Evolutionary conservation across 92 coral and sea anemone species (phyloP).

Genomic region (Zoanthus sansibaricus): DNA sequence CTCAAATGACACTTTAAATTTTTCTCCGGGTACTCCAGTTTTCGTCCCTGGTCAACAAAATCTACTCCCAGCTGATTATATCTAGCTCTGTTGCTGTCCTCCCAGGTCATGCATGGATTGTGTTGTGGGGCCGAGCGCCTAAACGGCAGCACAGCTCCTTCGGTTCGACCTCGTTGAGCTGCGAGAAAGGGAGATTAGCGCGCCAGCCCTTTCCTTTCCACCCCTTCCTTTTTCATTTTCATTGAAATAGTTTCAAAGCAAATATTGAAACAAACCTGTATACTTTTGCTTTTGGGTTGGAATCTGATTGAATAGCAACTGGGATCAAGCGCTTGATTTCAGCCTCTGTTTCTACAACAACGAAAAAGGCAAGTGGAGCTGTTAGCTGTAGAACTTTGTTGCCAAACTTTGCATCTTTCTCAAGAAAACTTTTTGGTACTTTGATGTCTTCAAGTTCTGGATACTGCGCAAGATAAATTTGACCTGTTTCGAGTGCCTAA

Average conservation of each 20-base stretch:
- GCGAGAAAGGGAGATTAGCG: too few relatives aligned
- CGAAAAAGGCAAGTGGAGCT: conserved; percentile 91
- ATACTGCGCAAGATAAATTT: conserved; percentile 79
- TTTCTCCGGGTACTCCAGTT: too few relatives aligned
- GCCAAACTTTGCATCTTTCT: conserved; percentile 74
- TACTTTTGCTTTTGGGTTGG: conserved; percentile 79
- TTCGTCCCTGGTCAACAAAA: too few relatives aligned
- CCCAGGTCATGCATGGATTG: neutral
- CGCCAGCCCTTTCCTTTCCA: too few relatives aligned
- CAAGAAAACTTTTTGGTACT: conserved; percentile 62
- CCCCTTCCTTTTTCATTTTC: neutral
- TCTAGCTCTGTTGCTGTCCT: too few relatives aligned
- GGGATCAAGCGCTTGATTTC: conserved; percentile 83
- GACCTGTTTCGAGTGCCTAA: conserved; percentile 88
- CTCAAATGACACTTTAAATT: too few relatives aligned
- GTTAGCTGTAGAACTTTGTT: conserved; percentile 90
- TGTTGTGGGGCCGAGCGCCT: too few relatives aligned
- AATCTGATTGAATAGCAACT: conserved; percentile 90
- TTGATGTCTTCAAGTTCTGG: conserved; percentile 89
- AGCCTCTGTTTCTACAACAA: conserved; percentile 70
- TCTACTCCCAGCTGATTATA: too few relatives aligned
- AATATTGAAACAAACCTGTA: conserved; percentile 36
- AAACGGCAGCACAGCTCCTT: too few relatives aligned
- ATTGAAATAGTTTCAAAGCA: neutral
- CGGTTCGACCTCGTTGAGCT: too few relatives aligned